Base-by-base conservation (phyloP, 2,797 vertebrate genomes). In the Diceros bicornis region DNA sequence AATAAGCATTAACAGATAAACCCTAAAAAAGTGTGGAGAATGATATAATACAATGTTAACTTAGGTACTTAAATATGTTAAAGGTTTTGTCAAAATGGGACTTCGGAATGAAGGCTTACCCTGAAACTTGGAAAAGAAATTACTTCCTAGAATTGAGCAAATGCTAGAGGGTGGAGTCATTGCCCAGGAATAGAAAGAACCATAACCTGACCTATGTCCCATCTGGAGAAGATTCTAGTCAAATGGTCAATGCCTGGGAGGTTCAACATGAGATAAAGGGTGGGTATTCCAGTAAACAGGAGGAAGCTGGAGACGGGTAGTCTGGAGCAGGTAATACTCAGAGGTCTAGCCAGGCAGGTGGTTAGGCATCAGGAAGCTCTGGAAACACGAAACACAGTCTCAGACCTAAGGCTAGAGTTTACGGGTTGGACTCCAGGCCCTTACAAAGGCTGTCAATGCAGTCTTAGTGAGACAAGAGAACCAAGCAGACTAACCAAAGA, bases 61-160 rank as follows among this genome's bases (percentile, higher is more conserved):
- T 9, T 27, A 77, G 10, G 20, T 66, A 68, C 37, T 94, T 85
- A 81, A 77, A 82, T 71, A 74, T 75, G 27, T 88, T 86, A 91
- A 92, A 92, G 18, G 9, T 52, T 85, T 96, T 85, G 21, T 37
- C 55, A 89, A 90, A 94, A 74, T 82, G 69, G 20, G 4, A 88
- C 68, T 88, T 89, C 68, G 64, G 69, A 90, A 50, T 66, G 62
- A 96, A 77, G 34, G 27, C 5, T 85, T 96, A 72, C 55, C 77
- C 91, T 92, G 55, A 88, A 57, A 96, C 2, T 41, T 96, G 57
- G 17, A 83, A n/a, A 75, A 55, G 57, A 97, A 96, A 94, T 96
- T 64, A 69, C 57, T 91, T 95, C 23, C 50, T 47, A 86, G 77
- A 91, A 91, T n/a, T 94, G n/a, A 91, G 52, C 62, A 75, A 41